phyloP scores from a whole-genome alignment of 2,888 invertebrate species.

The Scrobipalpa atriplicella region DNA sequence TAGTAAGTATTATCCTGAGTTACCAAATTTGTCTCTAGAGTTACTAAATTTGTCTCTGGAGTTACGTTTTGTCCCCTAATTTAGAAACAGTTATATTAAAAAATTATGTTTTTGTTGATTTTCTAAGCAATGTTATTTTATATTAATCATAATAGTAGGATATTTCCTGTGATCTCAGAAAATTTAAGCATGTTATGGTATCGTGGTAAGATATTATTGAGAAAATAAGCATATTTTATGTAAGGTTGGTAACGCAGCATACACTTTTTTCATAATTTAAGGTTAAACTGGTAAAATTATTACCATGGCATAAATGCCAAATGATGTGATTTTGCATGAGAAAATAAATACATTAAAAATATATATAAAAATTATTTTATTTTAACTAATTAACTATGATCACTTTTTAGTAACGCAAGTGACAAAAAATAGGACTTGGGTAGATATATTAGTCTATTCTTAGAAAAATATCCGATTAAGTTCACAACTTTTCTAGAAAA shows the following conservation, averaged over 20 bases:
- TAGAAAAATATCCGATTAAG: constrained; percentile 7
- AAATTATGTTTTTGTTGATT: constrained; percentile 14
- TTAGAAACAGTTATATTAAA: constrained; percentile 7
- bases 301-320: constrained; percentile 11
- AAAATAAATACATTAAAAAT: constrained; percentile 18
- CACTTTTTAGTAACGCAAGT: constrained; percentile 10
- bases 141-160: background rate
- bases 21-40: too few species aligned
- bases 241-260: constrained; percentile 14
- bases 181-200: background rate
- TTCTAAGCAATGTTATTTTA: background rate
- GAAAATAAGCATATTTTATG: constrained; percentile 11
- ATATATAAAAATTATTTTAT: background rate
- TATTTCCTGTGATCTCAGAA: constrained; percentile 14
- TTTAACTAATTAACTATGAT: constrained; percentile 6
- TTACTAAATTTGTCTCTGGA: constrained; percentile 25
- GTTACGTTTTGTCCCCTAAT: constrained; percentile 23
- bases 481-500: constrained; percentile 12
- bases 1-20: constrained; percentile 12
- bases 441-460: constrained; percentile 1
- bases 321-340: constrained; percentile 20
- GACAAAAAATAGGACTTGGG: background rate
- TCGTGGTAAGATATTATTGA: constrained; percentile 1
- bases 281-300: constrained; percentile 2
- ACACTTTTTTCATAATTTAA: constrained; percentile 10